These are phyloP conservation scores for Meteorus cinctellus DNA, from an alignment of 2,888 invertebrate genomes.

Conservation along the genomic window DNA sequence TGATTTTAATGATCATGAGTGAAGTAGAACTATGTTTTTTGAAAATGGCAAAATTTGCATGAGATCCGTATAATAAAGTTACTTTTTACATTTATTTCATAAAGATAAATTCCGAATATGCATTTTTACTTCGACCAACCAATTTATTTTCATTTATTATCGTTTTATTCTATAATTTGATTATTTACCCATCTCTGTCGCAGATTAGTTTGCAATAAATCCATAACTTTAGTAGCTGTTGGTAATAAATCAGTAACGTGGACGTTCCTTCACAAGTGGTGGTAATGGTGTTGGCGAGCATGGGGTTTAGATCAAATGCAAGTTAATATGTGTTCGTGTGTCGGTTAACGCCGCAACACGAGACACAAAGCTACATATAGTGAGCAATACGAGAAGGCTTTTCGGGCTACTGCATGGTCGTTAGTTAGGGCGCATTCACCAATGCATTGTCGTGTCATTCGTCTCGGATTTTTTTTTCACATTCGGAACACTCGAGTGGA, in stretches of 20 bases:
- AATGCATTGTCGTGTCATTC: slow-evolving; percentile 64
- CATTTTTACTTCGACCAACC: not conserved
- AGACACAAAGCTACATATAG: slow-evolving; percentile 36
- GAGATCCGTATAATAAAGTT: no score
- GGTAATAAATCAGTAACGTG: slow-evolving; percentile 39
- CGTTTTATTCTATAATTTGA: slow-evolving; percentile 9
- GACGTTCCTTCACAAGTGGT: not conserved
- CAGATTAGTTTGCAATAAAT: slow-evolving; percentile 31
- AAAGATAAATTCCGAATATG: not conserved
- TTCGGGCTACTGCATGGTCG: slow-evolving; percentile 60
- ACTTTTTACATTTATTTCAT: no score
- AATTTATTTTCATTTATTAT: not conserved
- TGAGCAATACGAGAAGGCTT: slow-evolving; percentile 52
- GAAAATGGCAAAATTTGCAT: no score
- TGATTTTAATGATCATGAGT: no score
- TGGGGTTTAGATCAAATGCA: slow-evolving; percentile 2
- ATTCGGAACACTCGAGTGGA: slow-evolving; percentile 48
- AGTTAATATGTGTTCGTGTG: not conserved
- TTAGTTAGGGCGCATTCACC: slow-evolving; percentile 67
- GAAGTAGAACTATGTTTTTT: no score
- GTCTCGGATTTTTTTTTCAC: slow-evolving; percentile 55
- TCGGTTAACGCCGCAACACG: slow-evolving; percentile 34
- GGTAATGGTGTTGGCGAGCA: slow-evolving; percentile 7
- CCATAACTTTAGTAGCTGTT: slow-evolving; percentile 22
- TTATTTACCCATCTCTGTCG: not conserved